Percentiles rank a stretch among this genome's conserved stretches.
phyloP scores from a whole-genome alignment of 2,797 vertebrate genomes.

The Sarcophilus harrisii region DNA sequence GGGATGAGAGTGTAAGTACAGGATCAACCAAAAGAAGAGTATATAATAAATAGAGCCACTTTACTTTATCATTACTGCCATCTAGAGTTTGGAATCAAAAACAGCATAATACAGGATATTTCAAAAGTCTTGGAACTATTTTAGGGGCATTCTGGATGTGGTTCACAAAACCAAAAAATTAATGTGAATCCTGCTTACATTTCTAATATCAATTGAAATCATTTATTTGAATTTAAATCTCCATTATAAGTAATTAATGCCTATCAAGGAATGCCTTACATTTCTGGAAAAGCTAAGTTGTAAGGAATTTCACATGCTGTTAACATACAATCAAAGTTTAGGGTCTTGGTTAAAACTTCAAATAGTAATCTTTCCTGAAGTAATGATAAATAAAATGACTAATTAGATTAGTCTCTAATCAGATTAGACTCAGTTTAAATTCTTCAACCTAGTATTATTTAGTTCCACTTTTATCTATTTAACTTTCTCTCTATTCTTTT shows the following conservation, averaged over 20 bases:
- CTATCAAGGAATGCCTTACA: neutral
- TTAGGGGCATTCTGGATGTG: neutral
- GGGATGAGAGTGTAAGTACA: neutral
- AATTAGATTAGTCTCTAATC: neutral
- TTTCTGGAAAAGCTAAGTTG: conserved; percentile 35
- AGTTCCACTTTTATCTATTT: neutral
- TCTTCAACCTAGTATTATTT: neutral
- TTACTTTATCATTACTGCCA: neutral
- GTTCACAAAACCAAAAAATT: conserved; percentile 21
- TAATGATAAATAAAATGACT: conserved; percentile 18
- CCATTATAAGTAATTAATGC: conserved; percentile 7
- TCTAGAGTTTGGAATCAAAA: neutral
- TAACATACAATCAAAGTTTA: neutral
- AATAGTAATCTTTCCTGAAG: neutral
- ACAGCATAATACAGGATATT: neutral
- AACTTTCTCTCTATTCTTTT: neutral
- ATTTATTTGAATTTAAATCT: conserved; percentile 30
- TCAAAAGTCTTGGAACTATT: neutral
- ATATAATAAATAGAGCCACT: neutral
- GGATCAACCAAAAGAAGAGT: neutral
- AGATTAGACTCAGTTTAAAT: conserved; percentile 51
- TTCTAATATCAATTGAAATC: conserved; percentile 19
- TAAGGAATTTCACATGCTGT: neutral
- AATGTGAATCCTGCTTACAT: neutral
- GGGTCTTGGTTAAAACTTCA: neutral